Evolutionary conservation across 2,888 invertebrate species (phyloP), one percentile per base, ranked within the genome.

Genomic region (Tenthredo distinguenda): DNA sequence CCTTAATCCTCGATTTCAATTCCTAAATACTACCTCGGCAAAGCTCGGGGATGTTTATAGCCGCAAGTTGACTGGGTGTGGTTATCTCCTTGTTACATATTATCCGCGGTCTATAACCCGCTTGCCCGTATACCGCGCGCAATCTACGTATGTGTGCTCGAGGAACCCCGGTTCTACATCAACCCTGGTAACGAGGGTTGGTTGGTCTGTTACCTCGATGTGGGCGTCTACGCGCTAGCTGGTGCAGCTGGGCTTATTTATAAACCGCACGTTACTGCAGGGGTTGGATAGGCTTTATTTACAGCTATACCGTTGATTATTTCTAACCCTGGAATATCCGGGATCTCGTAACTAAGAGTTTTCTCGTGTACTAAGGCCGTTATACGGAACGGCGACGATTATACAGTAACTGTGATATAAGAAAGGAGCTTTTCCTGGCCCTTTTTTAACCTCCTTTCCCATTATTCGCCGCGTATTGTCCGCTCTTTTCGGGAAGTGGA

Each of bases 131-230:
- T 6, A 6, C 3, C 34, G 3, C 31, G 15, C 12, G 2, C 21
- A 10, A 15, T 37, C 9, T 71, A 71, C 5, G 71, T 5, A 9
- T 43, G 43, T 74, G 34, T 50, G 34, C 71, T n/a, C 1, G 1
- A 12, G 21, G 62, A 26, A 47, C 55, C 81, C 81, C 58, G 62
- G 10, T 34, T 68, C 47, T 47, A 40, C 6, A 58, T 65, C 40
- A 65, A 68, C 82, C 68, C 68, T 62, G 26, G 65, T 47, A 83
- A 83, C 82, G 26, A 83, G 82, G 82, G 81, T 65, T 82, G 82
- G 43, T 82, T 21, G 34, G 82, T 47, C 21, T 40, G 58, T 40
- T 47, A 68, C 40, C 7, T 31, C 43, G 68, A 82, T 43, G 68
- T 65, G 68, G 82, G 82, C 82, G 82, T 83, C 47, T 43, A 68